Evolutionary conservation across 1,140 invertebrate genomes (phyloP).

Genomic region (Drosophila busckii): DNA sequence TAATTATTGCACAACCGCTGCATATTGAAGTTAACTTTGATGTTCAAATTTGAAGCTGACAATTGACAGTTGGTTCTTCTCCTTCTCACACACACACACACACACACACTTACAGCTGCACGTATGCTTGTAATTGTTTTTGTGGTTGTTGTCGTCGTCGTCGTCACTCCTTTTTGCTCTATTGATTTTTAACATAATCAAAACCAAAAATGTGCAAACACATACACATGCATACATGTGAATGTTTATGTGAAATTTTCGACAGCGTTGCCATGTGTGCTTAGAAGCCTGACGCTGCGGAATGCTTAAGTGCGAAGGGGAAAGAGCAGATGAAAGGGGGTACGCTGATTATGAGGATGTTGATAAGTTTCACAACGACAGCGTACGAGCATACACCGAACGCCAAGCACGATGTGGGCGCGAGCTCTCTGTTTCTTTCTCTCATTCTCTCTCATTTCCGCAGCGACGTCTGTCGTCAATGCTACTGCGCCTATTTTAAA

Average conservation of each 20-base stretch:
- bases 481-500: constrained; percentile 49
- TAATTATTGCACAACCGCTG: no score
- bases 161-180: constrained; percentile 76
- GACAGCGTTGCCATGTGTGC: constrained; percentile 49
- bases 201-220: constrained; percentile 65
- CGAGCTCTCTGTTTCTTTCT: constrained; percentile 30
- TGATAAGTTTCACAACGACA: constrained; percentile 58
- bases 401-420: constrained; percentile 41
- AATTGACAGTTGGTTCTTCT: no score
- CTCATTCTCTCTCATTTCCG: constrained; percentile 11
- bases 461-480: constrained; percentile 30
- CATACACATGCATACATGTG: constrained; percentile 35
- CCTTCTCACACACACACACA: constrained; percentile 3
- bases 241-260: constrained; percentile 24
- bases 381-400: constrained; percentile 30
- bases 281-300: no score
- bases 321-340: no score
- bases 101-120: constrained; percentile 24
- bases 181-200: constrained; percentile 79
- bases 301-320: no score
- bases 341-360: constrained; percentile 74
- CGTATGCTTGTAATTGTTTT: constrained; percentile 9
- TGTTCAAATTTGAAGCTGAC: no score
- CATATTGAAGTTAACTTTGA: no score
- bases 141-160: constrained; percentile 14